These are phyloP conservation scores for Lymantria dispar DNA, from an alignment of 2,888 invertebrate species.

Conservation along the genomic window DNA sequence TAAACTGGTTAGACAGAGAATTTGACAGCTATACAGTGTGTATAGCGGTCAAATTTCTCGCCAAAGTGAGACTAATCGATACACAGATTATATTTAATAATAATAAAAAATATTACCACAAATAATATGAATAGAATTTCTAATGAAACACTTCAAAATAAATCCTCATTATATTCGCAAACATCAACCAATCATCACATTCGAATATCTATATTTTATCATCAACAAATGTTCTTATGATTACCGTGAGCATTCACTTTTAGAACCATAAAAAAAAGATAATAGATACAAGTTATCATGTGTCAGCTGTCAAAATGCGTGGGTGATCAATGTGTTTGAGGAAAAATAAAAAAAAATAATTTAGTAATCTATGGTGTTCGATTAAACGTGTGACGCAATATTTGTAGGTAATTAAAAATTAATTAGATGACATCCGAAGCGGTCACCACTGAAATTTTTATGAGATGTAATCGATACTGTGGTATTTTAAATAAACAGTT, in stretches of 20 bases:
- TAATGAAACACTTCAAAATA: no score
- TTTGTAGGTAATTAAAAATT: slow-evolving; percentile 23
- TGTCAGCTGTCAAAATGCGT: slow-evolving; percentile 50
- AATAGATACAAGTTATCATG: slow-evolving; percentile 15
- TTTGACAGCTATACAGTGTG: no score
- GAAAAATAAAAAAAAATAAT: slow-evolving; percentile 12
- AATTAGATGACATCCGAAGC: slow-evolving; percentile 17
- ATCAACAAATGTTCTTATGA: neutral
- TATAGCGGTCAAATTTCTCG: no score
- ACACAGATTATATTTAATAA: no score
- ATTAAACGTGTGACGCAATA: slow-evolving; percentile 16
- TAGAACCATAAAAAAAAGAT: slow-evolving; percentile 15
- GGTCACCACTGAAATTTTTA: slow-evolving; percentile 6
- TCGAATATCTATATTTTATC: neutral
- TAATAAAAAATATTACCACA: no score
- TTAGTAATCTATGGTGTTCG: slow-evolving; percentile 17
- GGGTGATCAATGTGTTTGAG: slow-evolving; percentile 32
- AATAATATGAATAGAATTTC: no score
- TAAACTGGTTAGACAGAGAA: no score
- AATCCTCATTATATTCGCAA: neutral
- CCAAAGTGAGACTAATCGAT: no score
- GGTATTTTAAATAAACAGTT: neutral
- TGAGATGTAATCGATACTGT: slow-evolving; percentile 1
- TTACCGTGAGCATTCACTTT: neutral
- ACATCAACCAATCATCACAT: neutral